Percentiles rank a stretch among this genome's conserved stretches.
Conservation (phyloP, 2,113 vertebrate species). For the Protobothrops mucrosquamatus region DNA sequence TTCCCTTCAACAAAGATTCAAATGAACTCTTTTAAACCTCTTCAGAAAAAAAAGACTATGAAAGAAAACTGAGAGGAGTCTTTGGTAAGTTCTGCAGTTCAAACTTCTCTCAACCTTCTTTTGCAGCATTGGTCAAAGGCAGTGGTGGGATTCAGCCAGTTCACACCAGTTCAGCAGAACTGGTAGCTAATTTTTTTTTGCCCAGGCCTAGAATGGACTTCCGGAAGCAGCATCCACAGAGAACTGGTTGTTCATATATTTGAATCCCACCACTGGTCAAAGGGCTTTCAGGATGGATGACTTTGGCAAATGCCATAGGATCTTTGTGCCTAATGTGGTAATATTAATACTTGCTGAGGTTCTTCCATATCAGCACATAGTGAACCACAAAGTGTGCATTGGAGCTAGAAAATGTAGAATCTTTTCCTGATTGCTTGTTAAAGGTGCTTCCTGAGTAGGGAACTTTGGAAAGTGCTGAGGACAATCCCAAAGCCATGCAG, state of each 20-base stretch:
- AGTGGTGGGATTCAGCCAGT: too few species aligned
- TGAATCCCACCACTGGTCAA: background rate
- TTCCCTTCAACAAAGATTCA: background rate
- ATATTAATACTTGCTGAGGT: background rate
- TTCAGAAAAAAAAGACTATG: background rate
- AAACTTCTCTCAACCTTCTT: background rate
- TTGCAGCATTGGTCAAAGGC: background rate
- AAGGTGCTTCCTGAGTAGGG: background rate
- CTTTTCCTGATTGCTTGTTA: background rate
- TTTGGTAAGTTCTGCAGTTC: background rate
- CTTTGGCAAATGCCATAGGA: background rate
- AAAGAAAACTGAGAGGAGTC: background rate
- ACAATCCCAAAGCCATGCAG: background rate
- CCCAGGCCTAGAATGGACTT: too few species aligned
- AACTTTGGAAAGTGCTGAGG: background rate
- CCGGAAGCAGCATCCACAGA: too few species aligned
- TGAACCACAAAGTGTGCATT: background rate
- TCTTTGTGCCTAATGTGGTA: background rate
- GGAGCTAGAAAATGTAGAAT: background rate
- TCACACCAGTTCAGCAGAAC: too few species aligned
- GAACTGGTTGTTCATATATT: too few species aligned
- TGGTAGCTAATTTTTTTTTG: too few species aligned
- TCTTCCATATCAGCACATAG: background rate
- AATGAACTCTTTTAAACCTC: background rate
- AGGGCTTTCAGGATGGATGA: background rate